Conservation (phyloP, 2,888 invertebrate species). For the Phyllotreta striolata region DNA sequence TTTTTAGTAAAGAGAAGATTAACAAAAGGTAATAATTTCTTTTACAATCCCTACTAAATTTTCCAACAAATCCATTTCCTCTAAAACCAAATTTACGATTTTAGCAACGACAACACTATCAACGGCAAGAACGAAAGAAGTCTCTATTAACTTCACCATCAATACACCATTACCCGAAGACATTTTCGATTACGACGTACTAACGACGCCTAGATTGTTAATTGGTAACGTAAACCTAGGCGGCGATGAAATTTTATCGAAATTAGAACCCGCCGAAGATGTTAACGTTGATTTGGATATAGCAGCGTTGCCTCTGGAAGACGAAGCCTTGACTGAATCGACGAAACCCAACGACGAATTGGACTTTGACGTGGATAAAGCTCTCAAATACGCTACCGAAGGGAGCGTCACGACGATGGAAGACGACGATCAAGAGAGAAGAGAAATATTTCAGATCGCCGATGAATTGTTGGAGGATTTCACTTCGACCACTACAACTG, state of each 20-base stretch:
- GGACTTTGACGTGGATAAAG: neutral
- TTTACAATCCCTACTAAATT: too few relatives aligned
- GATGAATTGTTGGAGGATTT: slow-evolving; percentile 19
- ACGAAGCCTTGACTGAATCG: neutral
- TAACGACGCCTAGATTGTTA: slow-evolving; percentile 3
- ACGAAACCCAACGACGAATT: neutral
- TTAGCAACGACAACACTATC: slow-evolving; percentile 6
- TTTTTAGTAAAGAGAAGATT: too few relatives aligned
- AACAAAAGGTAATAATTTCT: too few relatives aligned
- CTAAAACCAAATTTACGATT: neutral
- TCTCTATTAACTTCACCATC: neutral
- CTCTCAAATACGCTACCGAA: neutral
- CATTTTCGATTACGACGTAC: slow-evolving; percentile 9
- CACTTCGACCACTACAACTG: neutral
- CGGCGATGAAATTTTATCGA: too few relatives aligned
- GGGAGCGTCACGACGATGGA: neutral
- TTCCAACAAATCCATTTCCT: too few relatives aligned
- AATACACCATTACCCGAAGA: slow-evolving; percentile 8
- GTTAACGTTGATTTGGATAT: too few relatives aligned
- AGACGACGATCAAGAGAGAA: slow-evolving; percentile 6
- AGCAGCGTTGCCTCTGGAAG: neutral
- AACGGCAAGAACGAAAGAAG: neutral
- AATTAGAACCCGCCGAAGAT: too few relatives aligned
- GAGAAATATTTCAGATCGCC: slow-evolving; percentile 14
- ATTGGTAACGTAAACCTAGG: neutral